Evolutionary conservation across 2,888 invertebrate genomes (phyloP).

Genomic region (Sarcophaga rosellei): DNA sequence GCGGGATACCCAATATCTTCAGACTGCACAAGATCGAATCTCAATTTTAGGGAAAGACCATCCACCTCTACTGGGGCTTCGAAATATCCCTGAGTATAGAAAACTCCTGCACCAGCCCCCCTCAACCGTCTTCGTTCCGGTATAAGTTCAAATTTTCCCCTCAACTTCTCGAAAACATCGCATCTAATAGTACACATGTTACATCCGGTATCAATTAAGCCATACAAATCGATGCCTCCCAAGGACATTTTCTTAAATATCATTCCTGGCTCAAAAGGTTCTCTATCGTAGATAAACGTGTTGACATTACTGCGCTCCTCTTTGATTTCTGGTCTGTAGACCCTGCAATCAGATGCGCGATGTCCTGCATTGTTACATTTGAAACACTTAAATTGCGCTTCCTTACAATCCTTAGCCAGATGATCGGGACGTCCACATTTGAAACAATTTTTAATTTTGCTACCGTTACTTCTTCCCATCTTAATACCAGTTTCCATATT

Average conservation of each 20-base stretch:
- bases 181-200: slow-evolving; percentile 2
- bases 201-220: slow-evolving; percentile 6
- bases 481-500: too few relatives aligned
- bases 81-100: slow-evolving; percentile 15
- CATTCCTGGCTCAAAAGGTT: not conserved
- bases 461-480: not conserved
- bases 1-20: not conserved
- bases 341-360: slow-evolving; percentile 9
- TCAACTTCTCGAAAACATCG: not conserved
- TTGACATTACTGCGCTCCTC: slow-evolving; percentile 24
- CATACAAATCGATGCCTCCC: not conserved
- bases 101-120: not conserved
- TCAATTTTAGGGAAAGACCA: not conserved
- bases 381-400: slow-evolving; percentile 42
- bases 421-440: slow-evolving; percentile 41
- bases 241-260: slow-evolving; percentile 10
- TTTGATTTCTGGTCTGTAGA: slow-evolving; percentile 11
- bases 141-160: not conserved
- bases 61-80: not conserved
- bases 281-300: slow-evolving; percentile 15
- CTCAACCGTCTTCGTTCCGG: not conserved
- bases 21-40: not conserved
- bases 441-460: too few relatives aligned
- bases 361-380: slow-evolving; percentile 41
- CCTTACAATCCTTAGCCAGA: slow-evolving; percentile 31